phyloP scores from a whole-genome alignment of 2,797 vertebrate genomes.

The Taeniopygia guttata region DNA sequence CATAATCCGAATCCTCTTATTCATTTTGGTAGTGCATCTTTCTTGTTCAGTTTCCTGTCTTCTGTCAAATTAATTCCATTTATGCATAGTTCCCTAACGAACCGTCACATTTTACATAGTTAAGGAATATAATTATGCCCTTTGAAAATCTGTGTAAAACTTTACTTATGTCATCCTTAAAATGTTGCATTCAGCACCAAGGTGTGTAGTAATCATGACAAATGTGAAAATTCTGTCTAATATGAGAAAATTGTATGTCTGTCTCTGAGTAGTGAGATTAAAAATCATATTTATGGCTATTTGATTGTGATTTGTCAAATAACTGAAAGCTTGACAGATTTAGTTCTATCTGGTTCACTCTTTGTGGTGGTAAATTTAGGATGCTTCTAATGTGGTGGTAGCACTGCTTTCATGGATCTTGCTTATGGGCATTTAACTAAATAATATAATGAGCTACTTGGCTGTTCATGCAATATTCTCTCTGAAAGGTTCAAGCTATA shows the following conservation, averaged over 20 bases:
- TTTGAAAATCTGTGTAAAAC: neutral
- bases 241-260: neutral
- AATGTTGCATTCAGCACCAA: neutral
- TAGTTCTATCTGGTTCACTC: neutral
- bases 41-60: constrained; percentile 34
- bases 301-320: neutral
- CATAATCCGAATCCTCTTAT: neutral
- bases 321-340: neutral
- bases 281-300: neutral
- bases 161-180: neutral
- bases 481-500: constrained; percentile 3
- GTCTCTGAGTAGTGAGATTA: neutral
- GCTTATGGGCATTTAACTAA: constrained; percentile 11
- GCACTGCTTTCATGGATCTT: neutral
- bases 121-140: constrained; percentile 9
- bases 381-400: neutral
- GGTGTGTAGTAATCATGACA: neutral
- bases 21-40: constrained; percentile 37
- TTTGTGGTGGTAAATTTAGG: neutral
- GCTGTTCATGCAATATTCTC: constrained; percentile 5
- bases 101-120: neutral
- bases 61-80: constrained; percentile 51
- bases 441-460: neutral
- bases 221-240: neutral
- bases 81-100: constrained; percentile 32